These are phyloP conservation scores for Lottia gigantea DNA, from an alignment of 2,888 invertebrate genomes.

Conservation along the genomic window DNA sequence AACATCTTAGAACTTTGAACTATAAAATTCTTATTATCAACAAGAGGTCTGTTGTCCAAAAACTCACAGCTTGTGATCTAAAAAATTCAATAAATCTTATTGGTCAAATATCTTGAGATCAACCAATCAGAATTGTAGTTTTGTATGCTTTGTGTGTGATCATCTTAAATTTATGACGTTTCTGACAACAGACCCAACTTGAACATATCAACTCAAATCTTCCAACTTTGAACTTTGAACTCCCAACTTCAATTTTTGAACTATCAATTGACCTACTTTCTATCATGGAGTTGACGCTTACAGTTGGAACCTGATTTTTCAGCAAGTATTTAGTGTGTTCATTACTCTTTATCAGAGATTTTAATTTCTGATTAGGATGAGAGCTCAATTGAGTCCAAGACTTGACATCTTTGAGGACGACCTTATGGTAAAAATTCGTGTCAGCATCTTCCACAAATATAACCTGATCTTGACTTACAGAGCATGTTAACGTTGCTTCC, in stretches of 20 bases:
- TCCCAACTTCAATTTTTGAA: not conserved
- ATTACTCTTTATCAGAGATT: not conserved
- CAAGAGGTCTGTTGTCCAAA: too few relatives aligned
- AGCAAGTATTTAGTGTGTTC: not conserved
- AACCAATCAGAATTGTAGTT: too few relatives aligned
- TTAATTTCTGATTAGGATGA: not conserved
- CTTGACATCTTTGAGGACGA: conserved; percentile 9
- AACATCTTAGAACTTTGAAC: too few relatives aligned
- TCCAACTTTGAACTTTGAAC: not conserved
- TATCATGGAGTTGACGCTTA: not conserved
- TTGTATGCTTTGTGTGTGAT: too few relatives aligned
- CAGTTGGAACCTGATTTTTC: not conserved
- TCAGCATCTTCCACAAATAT: conserved; percentile 16
- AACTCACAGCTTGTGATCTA: too few relatives aligned
- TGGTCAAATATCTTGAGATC: too few relatives aligned
- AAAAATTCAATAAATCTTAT: too few relatives aligned
- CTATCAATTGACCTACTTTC: not conserved
- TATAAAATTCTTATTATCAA: too few relatives aligned
- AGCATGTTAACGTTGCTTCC: not conserved
- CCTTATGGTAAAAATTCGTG: conserved; percentile 11
- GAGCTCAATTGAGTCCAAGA: not conserved
- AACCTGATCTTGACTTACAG: not conserved
- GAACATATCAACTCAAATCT: too few relatives aligned
- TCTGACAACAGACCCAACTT: too few relatives aligned
- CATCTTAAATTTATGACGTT: too few relatives aligned